Evolutionary conservation across 2,888 invertebrate genomes (phyloP), one percentile per base, ranked within the genome.

Genomic region (Melanargia galathea): DNA sequence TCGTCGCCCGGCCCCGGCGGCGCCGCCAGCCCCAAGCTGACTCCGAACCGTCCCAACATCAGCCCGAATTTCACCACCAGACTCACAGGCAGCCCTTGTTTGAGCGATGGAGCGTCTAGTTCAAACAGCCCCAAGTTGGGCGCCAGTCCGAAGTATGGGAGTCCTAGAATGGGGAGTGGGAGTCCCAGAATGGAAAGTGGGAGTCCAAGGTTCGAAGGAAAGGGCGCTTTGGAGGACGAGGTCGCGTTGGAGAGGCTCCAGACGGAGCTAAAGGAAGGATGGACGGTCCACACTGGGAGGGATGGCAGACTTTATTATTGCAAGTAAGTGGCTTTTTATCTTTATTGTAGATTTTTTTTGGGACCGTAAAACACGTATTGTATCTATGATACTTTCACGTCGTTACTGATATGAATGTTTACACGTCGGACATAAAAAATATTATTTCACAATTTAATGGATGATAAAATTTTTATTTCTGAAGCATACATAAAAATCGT

Each of bases 261-360:
- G 73, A 89, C 90, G 13, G 92, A 92, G 72, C 83, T 95, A 67
- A 94, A 94, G 78, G 93, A 94, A 67, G 95, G 95, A 64, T 96
- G 96, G 95, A 96, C 95, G 16, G 95, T 94, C n/a, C 96, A 96
- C 82, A 92, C 93, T 66, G 94, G 94, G 79, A 94, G 94, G 75
- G 96, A 96, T 80, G 96, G 96, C 68, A 93, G 97, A 74, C 93
- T 96, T 66, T 97, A 97, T 87, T 97, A 96, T 92, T 97, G 97
- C 95, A 97, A 97, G 97, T 97, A 89, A 94, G 96, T 60, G 35
- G n/a, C 7, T 46, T 46, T 48, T 13, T 38, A 10, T 24, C 6
- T 48, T 13, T 7, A 24, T 22, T n/a, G 22, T 46, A 6, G 2
- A 13, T 24, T 49, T 49, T 49, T 26, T 46, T 11, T 10, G 2